Evolutionary conservation across 2,113 vertebrate species (phyloP).

Genomic region (Notiomystis cincta): DNA sequence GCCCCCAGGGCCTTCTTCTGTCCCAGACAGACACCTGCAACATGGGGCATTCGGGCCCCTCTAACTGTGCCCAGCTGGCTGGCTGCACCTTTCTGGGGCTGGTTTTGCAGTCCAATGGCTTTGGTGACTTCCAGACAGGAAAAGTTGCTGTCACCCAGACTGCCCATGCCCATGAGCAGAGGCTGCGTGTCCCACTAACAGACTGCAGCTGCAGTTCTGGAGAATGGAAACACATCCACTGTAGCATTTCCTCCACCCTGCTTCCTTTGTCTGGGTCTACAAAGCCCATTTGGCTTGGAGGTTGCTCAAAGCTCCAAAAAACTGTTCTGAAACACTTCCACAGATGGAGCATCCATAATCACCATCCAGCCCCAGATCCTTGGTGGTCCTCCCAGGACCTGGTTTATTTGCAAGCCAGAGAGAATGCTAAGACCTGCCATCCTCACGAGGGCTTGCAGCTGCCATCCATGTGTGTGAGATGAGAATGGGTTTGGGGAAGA

Average conservation of each 20-base stretch:
- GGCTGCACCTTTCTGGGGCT: background rate
- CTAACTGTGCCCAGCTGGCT: background rate
- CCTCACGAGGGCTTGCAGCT: background rate
- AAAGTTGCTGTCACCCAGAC: background rate
- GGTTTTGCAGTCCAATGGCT: background rate
- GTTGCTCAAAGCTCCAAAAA: background rate
- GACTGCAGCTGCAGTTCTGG: background rate
- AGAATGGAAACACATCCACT: background rate
- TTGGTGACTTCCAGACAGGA: background rate
- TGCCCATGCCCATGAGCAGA: background rate
- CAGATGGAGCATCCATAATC: background rate
- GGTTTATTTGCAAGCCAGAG: background rate
- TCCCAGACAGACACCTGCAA: background rate
- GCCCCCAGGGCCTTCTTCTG: background rate
- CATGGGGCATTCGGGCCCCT: accelerated
- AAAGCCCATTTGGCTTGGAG: background rate
- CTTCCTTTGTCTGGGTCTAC: background rate
- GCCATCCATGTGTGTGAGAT: accelerated
- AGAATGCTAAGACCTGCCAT: background rate
- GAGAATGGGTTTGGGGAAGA: background rate
- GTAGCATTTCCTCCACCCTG: background rate
- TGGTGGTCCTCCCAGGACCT: background rate
- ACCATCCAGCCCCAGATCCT: background rate
- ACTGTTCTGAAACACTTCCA: background rate
- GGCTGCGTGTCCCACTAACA: background rate